Conservation (phyloP, 2,888 invertebrate species). For the Drosophila melanocephala region DNA sequence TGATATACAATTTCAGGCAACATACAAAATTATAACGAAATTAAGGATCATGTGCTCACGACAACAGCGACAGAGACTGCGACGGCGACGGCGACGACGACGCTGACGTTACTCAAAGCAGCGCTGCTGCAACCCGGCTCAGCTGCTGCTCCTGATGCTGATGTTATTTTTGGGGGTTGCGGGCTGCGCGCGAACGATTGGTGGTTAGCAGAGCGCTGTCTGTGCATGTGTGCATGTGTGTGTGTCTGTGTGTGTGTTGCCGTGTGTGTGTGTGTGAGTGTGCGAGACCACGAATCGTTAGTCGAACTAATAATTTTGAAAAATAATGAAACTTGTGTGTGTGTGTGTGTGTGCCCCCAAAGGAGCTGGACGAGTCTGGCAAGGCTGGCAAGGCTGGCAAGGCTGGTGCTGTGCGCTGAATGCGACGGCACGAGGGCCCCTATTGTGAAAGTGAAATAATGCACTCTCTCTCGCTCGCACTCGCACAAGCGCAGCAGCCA, state of each 20-base stretch:
- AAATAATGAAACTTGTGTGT: slow-evolving; percentile 76
- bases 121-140: slow-evolving; percentile 8
- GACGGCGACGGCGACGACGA: not conserved
- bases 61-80: slow-evolving; percentile 33
- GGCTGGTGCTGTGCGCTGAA: slow-evolving; percentile 29
- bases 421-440: slow-evolving; percentile 40
- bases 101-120: slow-evolving; percentile 13
- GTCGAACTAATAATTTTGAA: slow-evolving; percentile 83
- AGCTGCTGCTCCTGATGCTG: slow-evolving; percentile 17
- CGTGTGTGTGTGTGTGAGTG: slow-evolving; percentile 25
- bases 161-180: slow-evolving; percentile 53
- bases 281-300: slow-evolving; percentile 82
- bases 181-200: slow-evolving; percentile 78
- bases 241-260: slow-evolving; percentile 11
- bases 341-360: slow-evolving; percentile 9
- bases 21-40: slow-evolving; percentile 85
- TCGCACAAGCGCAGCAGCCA: slow-evolving; percentile 15
- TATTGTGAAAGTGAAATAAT: slow-evolving; percentile 41
- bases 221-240: slow-evolving; percentile 13
- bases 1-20: slow-evolving; percentile 85
- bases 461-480: slow-evolving; percentile 36
- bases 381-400: slow-evolving; percentile 30
- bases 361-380: too few species aligned
- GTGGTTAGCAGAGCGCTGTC: slow-evolving; percentile 56
- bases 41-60: slow-evolving; percentile 85